These are phyloP conservation scores for Zaprionus bogoriensis DNA, from an alignment of 2,888 invertebrate genomes.

Conservation along the genomic window DNA sequence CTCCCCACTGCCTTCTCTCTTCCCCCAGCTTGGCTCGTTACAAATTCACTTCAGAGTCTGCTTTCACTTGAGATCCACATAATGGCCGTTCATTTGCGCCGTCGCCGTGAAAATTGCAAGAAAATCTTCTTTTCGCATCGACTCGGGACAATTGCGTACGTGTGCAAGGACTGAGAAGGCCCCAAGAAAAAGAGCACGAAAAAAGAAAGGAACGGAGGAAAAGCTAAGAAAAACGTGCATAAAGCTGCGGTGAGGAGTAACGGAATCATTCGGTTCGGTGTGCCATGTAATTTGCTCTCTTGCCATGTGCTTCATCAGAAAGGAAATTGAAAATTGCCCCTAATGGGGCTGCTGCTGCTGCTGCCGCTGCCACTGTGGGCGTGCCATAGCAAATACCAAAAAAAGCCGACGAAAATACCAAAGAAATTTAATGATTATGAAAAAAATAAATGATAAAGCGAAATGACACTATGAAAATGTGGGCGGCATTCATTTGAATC, in stretches of 20 bases:
- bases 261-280: conserved; percentile 52
- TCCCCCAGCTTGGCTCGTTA: conserved; percentile 56
- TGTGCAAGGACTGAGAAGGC: conserved; percentile 45
- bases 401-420: background rate
- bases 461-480: conserved; percentile 71
- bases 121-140: conserved; percentile 69
- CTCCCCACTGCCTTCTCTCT: conserved; percentile 3
- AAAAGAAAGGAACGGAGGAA: conserved; percentile 15
- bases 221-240: conserved; percentile 5
- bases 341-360: conserved; percentile 63
- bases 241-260: conserved; percentile 30
- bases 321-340: conserved; percentile 82
- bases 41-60: conserved; percentile 72
- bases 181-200: conserved; percentile 1
- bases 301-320: conserved; percentile 82
- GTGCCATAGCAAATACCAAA: conserved; percentile 39
- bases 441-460: conserved; percentile 53
- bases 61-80: conserved; percentile 79
- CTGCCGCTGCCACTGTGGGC: conserved; percentile 31
- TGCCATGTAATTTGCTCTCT: conserved; percentile 82
- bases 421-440: conserved; percentile 70
- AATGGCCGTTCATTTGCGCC: conserved; percentile 80
- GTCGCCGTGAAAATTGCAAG: conserved; percentile 59
- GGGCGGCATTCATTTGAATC: conserved; percentile 76
- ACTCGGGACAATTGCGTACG: conserved; percentile 76